phyloP scores from a whole-genome alignment of 2,888 invertebrate genomes.

The Caenorhabditis panamensis region DNA sequence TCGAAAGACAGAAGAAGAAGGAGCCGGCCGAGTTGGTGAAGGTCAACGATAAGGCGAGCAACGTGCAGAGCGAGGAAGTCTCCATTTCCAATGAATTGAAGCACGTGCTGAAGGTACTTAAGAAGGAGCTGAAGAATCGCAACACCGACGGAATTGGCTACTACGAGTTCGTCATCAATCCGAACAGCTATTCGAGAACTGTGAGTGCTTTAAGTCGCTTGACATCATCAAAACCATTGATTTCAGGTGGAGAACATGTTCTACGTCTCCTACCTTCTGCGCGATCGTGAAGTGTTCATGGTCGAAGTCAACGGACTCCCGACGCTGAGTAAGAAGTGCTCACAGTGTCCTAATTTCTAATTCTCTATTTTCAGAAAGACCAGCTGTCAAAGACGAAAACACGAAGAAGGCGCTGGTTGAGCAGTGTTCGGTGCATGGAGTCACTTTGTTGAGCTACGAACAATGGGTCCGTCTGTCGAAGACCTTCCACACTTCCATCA shows the following conservation, averaged over 20 bases:
- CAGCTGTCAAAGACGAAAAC: neutral
- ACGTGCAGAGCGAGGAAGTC: constrained; percentile 48
- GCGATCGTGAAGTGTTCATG: constrained; percentile 39
- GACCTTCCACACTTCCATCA: constrained; percentile 27
- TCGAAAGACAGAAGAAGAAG: constrained; percentile 15
- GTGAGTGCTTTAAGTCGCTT: constrained; percentile 17
- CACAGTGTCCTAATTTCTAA: neutral
- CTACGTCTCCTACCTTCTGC: constrained; percentile 56
- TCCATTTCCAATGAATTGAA: constrained; percentile 47
- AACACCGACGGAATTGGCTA: constrained; percentile 33
- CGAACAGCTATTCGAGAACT: constrained; percentile 34
- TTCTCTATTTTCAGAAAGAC: constrained; percentile 33
- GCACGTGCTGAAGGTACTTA: constrained; percentile 41
- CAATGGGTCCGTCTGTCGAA: constrained; percentile 41
- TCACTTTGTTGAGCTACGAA: constrained; percentile 34
- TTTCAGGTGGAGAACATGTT: constrained; percentile 61
- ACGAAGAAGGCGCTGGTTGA: constrained; percentile 1
- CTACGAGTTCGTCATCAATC: constrained; percentile 53
- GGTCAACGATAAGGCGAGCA: constrained; percentile 46
- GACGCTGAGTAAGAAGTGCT: constrained; percentile 25
- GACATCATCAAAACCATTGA: neutral
- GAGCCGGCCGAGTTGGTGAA: constrained; percentile 35
- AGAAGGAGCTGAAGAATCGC: constrained; percentile 37
- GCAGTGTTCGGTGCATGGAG: constrained; percentile 12
- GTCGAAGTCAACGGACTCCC: constrained; percentile 31